These are phyloP conservation scores for Aphidoletes aphidimyza DNA, from an alignment of 2,888 invertebrate species.

Conservation along the genomic window DNA sequence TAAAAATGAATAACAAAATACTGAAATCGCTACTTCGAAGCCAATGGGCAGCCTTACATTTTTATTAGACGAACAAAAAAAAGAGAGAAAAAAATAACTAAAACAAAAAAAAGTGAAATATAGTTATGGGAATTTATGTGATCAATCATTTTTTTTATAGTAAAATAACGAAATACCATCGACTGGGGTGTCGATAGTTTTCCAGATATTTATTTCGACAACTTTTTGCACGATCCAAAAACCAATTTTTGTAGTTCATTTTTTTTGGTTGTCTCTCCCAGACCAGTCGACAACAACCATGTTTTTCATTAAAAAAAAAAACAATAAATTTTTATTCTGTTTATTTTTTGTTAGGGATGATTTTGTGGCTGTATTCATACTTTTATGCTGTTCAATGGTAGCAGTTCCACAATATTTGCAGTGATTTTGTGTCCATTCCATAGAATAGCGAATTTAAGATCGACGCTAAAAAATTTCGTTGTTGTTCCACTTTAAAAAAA, in stretches of 20 bases:
- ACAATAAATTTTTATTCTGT: too few relatives aligned
- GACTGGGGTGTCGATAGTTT: conserved; percentile 5
- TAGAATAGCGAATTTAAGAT: not conserved
- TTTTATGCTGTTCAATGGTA: not conserved
- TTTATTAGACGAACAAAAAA: conserved; percentile 22
- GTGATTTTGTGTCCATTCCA: conserved; percentile 8
- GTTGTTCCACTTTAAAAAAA: too few relatives aligned
- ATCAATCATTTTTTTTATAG: conserved; percentile 36
- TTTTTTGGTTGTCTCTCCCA: not conserved
- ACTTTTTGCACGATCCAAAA: not conserved
- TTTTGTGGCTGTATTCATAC: too few relatives aligned
- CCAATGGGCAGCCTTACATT: conserved; percentile 42
- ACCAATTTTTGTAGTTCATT: not conserved
- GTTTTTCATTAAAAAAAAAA: too few relatives aligned
- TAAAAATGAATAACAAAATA: not conserved
- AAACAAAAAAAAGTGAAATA: too few relatives aligned
- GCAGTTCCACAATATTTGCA: not conserved
- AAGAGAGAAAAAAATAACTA: not conserved
- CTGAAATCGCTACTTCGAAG: conserved; percentile 51
- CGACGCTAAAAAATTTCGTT: too few relatives aligned
- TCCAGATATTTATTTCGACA: not conserved
- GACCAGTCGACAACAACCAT: too few relatives aligned
- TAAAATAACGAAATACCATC: conserved; percentile 24
- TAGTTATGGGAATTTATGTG: conserved; percentile 43
- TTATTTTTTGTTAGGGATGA: too few relatives aligned